phyloP scores from a whole-genome alignment of 2,888 invertebrate species.

The Athalia circularis region DNA sequence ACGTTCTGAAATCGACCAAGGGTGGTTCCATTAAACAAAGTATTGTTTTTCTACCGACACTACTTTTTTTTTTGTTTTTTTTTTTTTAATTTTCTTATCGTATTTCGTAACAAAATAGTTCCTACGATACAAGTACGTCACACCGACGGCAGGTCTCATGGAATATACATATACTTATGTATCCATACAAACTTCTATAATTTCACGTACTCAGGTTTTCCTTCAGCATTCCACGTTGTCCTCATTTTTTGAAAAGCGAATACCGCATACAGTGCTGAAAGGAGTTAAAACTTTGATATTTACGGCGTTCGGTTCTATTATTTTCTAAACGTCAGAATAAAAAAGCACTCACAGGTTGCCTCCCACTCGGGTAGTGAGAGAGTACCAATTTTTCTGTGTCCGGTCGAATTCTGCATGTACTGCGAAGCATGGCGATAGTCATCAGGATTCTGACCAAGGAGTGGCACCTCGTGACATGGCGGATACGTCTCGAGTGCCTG shows the following conservation, averaged over 20 bases:
- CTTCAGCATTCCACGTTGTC: constrained; percentile 79
- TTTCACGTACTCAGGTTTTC: constrained; percentile 78
- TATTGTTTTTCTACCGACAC: not conserved
- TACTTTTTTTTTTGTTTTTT: not conserved
- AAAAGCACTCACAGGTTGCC: constrained; percentile 85
- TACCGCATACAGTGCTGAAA: constrained; percentile 85
- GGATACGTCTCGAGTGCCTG: constrained; percentile 89
- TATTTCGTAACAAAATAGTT: constrained; percentile 33
- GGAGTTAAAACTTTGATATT: not conserved
- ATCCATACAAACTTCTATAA: constrained; percentile 50
- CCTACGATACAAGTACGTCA: constrained; percentile 2
- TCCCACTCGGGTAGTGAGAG: constrained; percentile 95
- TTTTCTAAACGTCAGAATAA: not conserved
- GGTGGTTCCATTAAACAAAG: not conserved
- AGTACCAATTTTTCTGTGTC: constrained; percentile 81
- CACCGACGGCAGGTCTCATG: not conserved
- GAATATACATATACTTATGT: not conserved
- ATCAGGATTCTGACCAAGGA: constrained; percentile 78
- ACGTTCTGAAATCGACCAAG: too few species aligned
- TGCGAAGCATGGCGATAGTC: constrained; percentile 86
- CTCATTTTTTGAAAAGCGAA: constrained; percentile 90
- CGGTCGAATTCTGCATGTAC: constrained; percentile 74
- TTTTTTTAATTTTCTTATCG: not conserved
- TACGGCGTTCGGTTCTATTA: too few species aligned
- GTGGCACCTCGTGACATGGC: constrained; percentile 75